A percentile compares a stretch with the other conserved stretches of the same genome.
These are phyloP conservation scores for Malthinus flaveolus DNA, from an alignment of 2,888 invertebrate genomes.

Conservation along the genomic window DNA sequence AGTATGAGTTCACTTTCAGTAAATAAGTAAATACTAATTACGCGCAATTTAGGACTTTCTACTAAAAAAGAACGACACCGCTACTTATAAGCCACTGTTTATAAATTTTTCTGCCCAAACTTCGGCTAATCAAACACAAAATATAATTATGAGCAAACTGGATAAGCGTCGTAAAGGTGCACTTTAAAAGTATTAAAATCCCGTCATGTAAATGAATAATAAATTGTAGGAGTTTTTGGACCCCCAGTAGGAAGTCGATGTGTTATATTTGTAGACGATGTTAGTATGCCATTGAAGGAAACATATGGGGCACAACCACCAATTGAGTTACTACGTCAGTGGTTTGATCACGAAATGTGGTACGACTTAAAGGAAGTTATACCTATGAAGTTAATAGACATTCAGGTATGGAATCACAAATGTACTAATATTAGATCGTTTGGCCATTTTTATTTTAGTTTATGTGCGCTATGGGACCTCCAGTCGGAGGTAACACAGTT, in stretches of 20 bases:
- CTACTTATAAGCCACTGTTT: slow-evolving; percentile 79
- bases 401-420: slow-evolving; percentile 65
- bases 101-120: slow-evolving; percentile 95
- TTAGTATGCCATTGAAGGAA: slow-evolving; percentile 93
- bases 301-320: slow-evolving; percentile 93
- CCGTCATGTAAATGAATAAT: too few relatives aligned
- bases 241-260: slow-evolving; percentile 88
- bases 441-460: slow-evolving; percentile 58
- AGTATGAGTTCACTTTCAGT: slow-evolving; percentile 5
- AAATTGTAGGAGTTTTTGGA: slow-evolving; percentile 75
- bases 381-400: slow-evolving; percentile 80
- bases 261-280: slow-evolving; percentile 92
- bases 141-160: slow-evolving; percentile 91
- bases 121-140: slow-evolving; percentile 90
- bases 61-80: slow-evolving; percentile 77
- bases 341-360: slow-evolving; percentile 90
- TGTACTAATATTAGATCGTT: slow-evolving; percentile 8
- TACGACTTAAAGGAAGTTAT: slow-evolving; percentile 81
- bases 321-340: slow-evolving; percentile 87
- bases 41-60: slow-evolving; percentile 63
- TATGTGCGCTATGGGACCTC: slow-evolving; percentile 85
- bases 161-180: slow-evolving; percentile 87
- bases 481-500: slow-evolving; percentile 76
- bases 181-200: neutral
- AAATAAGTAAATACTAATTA: too few relatives aligned